A percentile compares a stretch with the other conserved stretches of the same genome.
Evolutionary conservation across 2,888 invertebrate genomes (phyloP).

Genomic region (Sesamia inferens): DNA sequence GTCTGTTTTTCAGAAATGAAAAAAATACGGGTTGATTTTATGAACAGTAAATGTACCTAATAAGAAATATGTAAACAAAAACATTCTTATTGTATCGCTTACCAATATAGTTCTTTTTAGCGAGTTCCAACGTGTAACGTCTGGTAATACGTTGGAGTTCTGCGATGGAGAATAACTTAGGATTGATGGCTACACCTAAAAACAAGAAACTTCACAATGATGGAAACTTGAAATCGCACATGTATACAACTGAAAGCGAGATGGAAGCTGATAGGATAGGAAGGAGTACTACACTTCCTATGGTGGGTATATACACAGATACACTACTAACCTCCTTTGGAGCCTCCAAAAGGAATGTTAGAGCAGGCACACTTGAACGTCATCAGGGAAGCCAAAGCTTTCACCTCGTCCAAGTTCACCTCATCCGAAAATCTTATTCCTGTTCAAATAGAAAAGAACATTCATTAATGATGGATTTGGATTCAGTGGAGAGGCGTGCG

Average conservation of each 20-base stretch:
- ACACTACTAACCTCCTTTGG: conserved; percentile 87
- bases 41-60: no score
- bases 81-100: conserved; percentile 10
- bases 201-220: conserved; percentile 9
- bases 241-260: no score
- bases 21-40: no score
- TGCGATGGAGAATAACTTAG: conserved; percentile 92
- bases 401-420: conserved; percentile 93
- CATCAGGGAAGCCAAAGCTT: conserved; percentile 95
- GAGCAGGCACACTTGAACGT: conserved; percentile 95
- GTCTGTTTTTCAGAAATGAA: no score
- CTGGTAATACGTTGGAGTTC: conserved; percentile 95
- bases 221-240: neutral
- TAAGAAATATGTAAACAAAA: no score
- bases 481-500: no score
- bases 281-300: neutral
- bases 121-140: conserved; percentile 93
- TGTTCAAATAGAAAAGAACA: conserved; percentile 61
- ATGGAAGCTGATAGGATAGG: no score
- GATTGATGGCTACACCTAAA: conserved; percentile 93
- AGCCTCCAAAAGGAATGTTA: conserved; percentile 95
- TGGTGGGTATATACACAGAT: neutral
- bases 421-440: conserved; percentile 93
- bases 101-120: conserved; percentile 94
- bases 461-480: no score